Evolutionary conservation across 1,140 invertebrate species (phyloP), one percentile per base, ranked within the genome.

Genomic region (Trichogramma pretiosum): DNA sequence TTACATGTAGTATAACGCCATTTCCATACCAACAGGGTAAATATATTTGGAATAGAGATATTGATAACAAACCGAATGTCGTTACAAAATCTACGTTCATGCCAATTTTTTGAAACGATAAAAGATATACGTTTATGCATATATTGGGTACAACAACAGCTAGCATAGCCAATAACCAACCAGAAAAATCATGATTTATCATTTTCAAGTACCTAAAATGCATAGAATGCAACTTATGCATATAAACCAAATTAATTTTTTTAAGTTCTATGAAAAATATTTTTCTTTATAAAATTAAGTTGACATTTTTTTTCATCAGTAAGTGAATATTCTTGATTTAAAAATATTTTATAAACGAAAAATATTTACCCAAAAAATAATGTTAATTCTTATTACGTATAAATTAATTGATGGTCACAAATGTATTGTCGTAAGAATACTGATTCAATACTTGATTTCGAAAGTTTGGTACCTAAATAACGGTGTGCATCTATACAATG

Each of bases 11-110:
- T 5, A 23, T 28, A 5, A 50, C 22, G 39, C 46, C 42, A 16
- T 50, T 50, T 1, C 48, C 37, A 9, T 32, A 50, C 48, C 48
- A 45, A 23, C 48, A 50, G 26, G 34, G 13, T 17, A 50, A 0
- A 14, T 28, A 41, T 26, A 51, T 28, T 41, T 46, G 37, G 1
- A 46, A 11, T 2, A 51, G 23, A 1, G 30, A 13, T 17, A 21
- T 13, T 21, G 11, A 14, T 8, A 35, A 34, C 5, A 26, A 14
- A 11, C 5, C 11, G 5, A 32, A 19, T 3, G 16, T n/a, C 3
- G 22, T 9, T n/a, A 44, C 10, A 39, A 23, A 30, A 18, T 51
- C 3, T 13, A 46, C 1, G 24, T 38, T 22, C 1, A 39, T 17
- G 3, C 23, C 35, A 18, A 21, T 9, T 50, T 41, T 17, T 1